Percentiles rank a stretch among this genome's conserved stretches.
phyloP scores from a whole-genome alignment of 2,797 vertebrate genomes.

The Muscicapa striata region DNA sequence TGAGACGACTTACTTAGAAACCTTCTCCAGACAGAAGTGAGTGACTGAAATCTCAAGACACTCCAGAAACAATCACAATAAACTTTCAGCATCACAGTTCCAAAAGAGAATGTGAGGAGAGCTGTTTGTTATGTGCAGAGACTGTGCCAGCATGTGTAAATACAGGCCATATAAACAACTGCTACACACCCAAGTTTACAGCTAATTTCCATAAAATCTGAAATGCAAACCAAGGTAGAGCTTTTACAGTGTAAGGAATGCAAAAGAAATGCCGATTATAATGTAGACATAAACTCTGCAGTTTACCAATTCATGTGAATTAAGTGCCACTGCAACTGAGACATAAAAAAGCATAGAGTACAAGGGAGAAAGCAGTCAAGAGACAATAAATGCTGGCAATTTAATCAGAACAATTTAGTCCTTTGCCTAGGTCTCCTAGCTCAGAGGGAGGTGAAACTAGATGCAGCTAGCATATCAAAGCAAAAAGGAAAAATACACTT shows the following conservation, averaged over 20 bases:
- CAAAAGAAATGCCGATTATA: not conserved
- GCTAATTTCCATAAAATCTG: not conserved
- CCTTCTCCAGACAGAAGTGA: not conserved
- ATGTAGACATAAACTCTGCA: not conserved
- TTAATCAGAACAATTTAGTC: not conserved
- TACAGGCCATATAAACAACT: not conserved
- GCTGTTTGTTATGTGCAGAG: not conserved
- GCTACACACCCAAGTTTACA: not conserved
- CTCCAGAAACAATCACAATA: not conserved
- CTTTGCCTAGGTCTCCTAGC: not conserved
- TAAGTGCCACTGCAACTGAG: not conserved
- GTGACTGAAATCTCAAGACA: not conserved
- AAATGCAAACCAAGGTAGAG: not conserved
- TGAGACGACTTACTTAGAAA: not conserved
- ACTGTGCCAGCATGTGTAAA: not conserved
- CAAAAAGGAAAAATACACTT: not conserved
- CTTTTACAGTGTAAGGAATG: not conserved
- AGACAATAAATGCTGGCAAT: slow-evolving; percentile 20
- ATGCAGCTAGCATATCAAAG: not conserved
- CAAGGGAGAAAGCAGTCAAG: not conserved
- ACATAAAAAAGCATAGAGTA: not conserved
- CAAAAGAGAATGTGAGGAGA: not conserved
- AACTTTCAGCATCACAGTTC: not conserved
- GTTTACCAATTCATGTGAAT: not conserved
- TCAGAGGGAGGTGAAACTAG: not conserved